Base-by-base conservation (phyloP, 2,888 invertebrate species). In the Molorchus minor region DNA sequence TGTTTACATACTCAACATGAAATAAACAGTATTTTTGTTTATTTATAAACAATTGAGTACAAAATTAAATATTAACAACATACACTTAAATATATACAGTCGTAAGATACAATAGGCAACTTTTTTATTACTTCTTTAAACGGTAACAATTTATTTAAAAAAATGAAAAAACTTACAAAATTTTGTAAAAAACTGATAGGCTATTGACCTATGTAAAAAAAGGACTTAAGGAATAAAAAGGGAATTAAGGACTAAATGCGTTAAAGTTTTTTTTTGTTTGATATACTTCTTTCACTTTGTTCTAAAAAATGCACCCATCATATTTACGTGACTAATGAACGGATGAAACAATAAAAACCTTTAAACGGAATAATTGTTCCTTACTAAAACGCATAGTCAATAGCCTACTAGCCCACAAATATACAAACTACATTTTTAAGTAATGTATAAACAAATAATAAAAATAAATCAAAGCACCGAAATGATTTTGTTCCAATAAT, bases 21-120 rank as follows among this genome's bases (percentile, higher is more conserved):
- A 67, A 69, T 69, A 68, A 69, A 67, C 64, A 57, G 49, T 56
- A 57, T 62, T 58, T 65, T 67, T 69, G 70, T 71, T 66, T 68
- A 62, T 70, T 66, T 63, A 60, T 65, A 71, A 71, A 73, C 69
- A 71, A 71, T 70, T 67, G 71, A 71, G 71, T 73, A 73, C 67
- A 73, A 71, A 73, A 69, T 67, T 69, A 66, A 69, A 65, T 68
- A 67, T 69, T 67, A 69, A 67, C 67, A 69, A 67, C 65, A 59
- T 65, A 65, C 65, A 65, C 68, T 65, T 64, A 67, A 69, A 56
- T 68, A 71, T 70, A 58, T 73, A 73, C 71, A 72, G 62, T 71
- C 65, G 63, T 71, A 73, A 68, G 67, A 71, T 70, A 72, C 65
- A 73, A 70, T 71, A 70, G 71, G 70, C 71, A 73, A 71, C 68